Evolutionary conservation across 2,113 vertebrate genomes (phyloP), one percentile per base, ranked within the genome.

Genomic region (Eudyptes chrysolophus): DNA sequence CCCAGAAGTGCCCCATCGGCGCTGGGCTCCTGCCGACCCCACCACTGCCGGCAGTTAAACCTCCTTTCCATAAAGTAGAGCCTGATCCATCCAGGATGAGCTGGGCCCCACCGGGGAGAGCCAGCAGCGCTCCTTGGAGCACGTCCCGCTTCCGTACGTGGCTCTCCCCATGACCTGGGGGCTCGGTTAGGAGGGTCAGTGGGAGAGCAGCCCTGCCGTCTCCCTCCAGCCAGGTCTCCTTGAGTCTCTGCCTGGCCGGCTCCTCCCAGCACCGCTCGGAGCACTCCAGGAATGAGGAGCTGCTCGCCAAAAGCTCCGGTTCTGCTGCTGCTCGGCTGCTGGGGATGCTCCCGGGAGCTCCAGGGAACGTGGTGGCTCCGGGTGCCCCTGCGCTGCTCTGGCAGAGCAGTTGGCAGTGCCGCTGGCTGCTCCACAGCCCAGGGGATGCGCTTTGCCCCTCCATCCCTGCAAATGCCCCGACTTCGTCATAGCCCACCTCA

Each of bases 401-500:
- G 42, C 19, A 21, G 34, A 58, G 64, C 29, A 4, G 51, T 14
- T 11, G 61, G 77, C 13, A 1, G 20, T 5, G 65, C 42, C 3
- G 2, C 16, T 4, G 46, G 32, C 36, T 7, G 2, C 29, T n/a
- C 22, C 6, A 1, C 21, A 44, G 42, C 61, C 42, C 10, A 0
- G 7, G 32, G 36, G 30, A 30, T 5, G 14, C 5, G 0, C 64
- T 36, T 61, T 5, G 34, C 11, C 19, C 30, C 36, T 30, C 13
- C n/a, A 3, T 19, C 24, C 27, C 87, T 18, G 9, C 7, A 34
- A 26, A 51, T 13, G 12, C 44, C 29, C 34, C 4, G 1, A 14
- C 9, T 7, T 29, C 34, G 20, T 22, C 22, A 0, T 4, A 27
- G 11, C 36, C 62, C 22, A 3, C 52, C 46, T 1, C 12, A 1